These are phyloP conservation scores for Eristalis arbustorum DNA, from an alignment of 2,888 invertebrate genomes.

Conservation along the genomic window DNA sequence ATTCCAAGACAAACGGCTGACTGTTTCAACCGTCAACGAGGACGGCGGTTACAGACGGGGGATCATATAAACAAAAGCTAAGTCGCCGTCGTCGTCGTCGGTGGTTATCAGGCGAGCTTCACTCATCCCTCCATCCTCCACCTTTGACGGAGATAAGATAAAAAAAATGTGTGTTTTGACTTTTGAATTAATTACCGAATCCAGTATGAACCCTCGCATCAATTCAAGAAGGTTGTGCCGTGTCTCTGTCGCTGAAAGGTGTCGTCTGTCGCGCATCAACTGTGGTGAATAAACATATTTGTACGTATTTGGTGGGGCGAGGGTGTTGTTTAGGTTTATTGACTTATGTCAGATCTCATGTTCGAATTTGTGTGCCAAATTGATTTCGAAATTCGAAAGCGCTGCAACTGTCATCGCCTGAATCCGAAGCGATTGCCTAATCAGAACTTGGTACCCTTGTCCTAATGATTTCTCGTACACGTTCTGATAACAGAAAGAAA, in stretches of 20 bases:
- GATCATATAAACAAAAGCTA: neutral
- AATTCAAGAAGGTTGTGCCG: constrained; percentile 49
- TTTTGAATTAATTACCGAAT: constrained; percentile 58
- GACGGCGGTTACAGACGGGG: neutral
- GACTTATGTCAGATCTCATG: neutral
- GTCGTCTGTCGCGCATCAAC: neutral
- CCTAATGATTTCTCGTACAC: constrained; percentile 26
- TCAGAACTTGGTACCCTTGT: constrained; percentile 30
- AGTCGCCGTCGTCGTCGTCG: neutral
- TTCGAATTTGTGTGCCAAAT: too few relatives aligned
- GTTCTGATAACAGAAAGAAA: constrained; percentile 40
- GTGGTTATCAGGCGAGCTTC: neutral
- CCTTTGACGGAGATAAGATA: constrained; percentile 57
- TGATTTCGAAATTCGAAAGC: neutral
- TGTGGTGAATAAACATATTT: constrained; percentile 36
- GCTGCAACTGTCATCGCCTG: constrained; percentile 9
- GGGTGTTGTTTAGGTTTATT: neutral
- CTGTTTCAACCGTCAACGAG: neutral
- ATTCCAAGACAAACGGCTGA: constrained; percentile 26
- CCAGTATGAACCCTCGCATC: constrained; percentile 55
- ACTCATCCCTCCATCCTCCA: constrained; percentile 46
- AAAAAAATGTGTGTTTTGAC: constrained; percentile 34
- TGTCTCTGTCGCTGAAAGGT: constrained; percentile 25
- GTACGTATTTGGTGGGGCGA: constrained; percentile 24
- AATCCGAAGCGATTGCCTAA: constrained; percentile 27